These are phyloP conservation scores for Pygathrix nemaeus DNA, from an alignment of 2,113 vertebrate species.

Conservation along the genomic window DNA sequence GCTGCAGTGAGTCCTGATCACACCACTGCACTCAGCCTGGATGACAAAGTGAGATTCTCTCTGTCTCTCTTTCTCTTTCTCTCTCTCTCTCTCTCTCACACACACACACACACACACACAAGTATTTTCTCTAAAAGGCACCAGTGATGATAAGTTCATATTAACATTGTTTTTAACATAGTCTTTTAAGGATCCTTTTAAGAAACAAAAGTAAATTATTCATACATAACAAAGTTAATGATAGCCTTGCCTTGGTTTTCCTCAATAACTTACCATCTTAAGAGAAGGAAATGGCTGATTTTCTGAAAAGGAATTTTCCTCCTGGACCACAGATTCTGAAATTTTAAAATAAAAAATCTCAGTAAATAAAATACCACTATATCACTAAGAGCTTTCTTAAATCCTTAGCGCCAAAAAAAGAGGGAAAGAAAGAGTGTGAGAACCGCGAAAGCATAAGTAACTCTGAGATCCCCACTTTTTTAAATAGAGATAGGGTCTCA, in stretches of 20 bases:
- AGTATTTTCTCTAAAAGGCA: neutral
- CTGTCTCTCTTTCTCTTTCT: no score
- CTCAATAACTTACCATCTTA: conserved; percentile 87
- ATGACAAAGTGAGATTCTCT: no score
- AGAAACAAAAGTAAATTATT: conserved; percentile 40
- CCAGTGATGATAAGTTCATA: neutral
- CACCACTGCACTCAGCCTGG: no score
- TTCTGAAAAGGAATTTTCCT: conserved; percentile 92
- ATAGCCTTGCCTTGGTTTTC: neutral
- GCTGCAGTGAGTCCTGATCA: no score
- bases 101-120: neutral
- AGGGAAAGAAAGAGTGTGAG: neutral
- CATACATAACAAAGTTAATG: conserved; percentile 16
- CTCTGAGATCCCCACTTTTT: neutral
- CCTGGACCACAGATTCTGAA: conserved; percentile 89
- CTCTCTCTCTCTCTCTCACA: no score
- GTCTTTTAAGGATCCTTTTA: neutral
- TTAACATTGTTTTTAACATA: neutral
- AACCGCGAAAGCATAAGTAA: neutral
- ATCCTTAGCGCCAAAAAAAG: neutral
- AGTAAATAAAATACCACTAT: conserved; percentile 48
- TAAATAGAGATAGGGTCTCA: no score
- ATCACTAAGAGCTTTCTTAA: conserved; percentile 28
- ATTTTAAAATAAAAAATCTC: conserved; percentile 64
- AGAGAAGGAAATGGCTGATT: conserved; percentile 98